Conservation (phyloP, 2,113 vertebrate genomes). For the Prochilodus magdalenae region DNA sequence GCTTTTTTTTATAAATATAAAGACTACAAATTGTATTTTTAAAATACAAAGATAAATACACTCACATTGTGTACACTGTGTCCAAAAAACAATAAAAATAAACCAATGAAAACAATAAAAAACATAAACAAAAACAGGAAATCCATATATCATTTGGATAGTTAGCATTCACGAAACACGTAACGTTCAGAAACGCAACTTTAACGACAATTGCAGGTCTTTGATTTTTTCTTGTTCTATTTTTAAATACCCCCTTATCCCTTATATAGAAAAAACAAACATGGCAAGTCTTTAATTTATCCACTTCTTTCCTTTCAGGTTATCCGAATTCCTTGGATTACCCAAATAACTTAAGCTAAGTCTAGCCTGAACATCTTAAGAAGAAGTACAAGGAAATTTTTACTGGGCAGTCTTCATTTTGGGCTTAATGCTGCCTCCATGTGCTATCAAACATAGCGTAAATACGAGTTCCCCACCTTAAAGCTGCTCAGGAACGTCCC, state of each 20-base stretch:
- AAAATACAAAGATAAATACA: conserved; percentile 99
- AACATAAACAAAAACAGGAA: conserved; percentile 81
- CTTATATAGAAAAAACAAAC: conserved; percentile 74
- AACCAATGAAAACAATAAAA: conserved; percentile 37
- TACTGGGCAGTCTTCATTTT: not conserved
- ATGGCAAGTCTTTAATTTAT: conserved; percentile 55
- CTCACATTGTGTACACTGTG: conserved; percentile 95
- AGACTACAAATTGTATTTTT: conserved; percentile 99
- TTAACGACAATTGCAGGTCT: conserved; percentile 85
- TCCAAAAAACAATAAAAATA: conserved; percentile 57
- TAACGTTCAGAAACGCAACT: conserved; percentile 94
- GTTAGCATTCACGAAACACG: conserved; percentile 99
- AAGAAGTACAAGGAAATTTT: not conserved
- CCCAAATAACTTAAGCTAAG: not conserved
- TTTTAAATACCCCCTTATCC: conserved; percentile 27
- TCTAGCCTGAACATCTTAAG: not conserved
- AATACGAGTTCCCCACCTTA: not conserved
- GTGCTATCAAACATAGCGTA: not conserved
- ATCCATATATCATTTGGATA: conserved; percentile 92
- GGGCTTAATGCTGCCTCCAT: not conserved
- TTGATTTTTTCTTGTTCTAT: conserved; percentile 57
- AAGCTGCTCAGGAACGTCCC: not conserved
- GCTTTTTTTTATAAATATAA: conserved; percentile 93
- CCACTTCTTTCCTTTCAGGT: not conserved
- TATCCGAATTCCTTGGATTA: not conserved